Evolutionary conservation across 2,113 vertebrate genomes (phyloP), one percentile per base, ranked within the genome.

Genomic region (Platysternon megacephalum): DNA sequence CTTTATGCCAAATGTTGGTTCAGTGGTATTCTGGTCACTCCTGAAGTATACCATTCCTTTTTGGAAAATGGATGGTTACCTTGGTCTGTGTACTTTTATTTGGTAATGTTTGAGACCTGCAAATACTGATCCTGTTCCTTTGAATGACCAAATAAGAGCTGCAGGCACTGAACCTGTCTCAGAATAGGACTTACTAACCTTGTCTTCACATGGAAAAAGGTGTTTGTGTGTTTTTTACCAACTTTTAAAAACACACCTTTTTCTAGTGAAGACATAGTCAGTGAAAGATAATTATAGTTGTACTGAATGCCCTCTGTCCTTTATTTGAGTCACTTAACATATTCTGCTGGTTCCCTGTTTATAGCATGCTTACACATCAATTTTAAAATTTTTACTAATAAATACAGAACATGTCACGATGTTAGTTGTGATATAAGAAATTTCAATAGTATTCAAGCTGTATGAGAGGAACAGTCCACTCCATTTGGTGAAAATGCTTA

Each of bases 141-240:
- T 46, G 39, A 55, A 8, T 83, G 35, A 42, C 7, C 80, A 85
- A 46, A 35, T 52, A 19, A 2, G 22, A 19, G 1, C 22, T 5
- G 42, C 0, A 0, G 1, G 85, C 29, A 11, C 2, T 79, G 5
- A 44, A 12, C 24, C 10, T 42, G 4, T 42, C 21, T 72, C n/a
- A 61, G 17, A 28, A 26, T 28, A 46, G 42, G 42, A 76, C 3
- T 28, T 11, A 11, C 42, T 88, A 44, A 13, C 76, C 1, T 28
- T 82, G 32, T 46, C 49, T 85, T 58, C 28, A 80, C 21, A 74
- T 44, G 12, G 35, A 42, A 55, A 55, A 72, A 92, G 22, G 8
- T 49, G 2, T 28, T 82, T 39, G n/a, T 4, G 17, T 68, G 35
- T 65, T 26, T n/a, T 39, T 76, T 46, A 26, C 24, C 87, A 17